phyloP scores from a whole-genome alignment of 2,888 invertebrate genomes.

The Hirudinaria manillensis region DNA sequence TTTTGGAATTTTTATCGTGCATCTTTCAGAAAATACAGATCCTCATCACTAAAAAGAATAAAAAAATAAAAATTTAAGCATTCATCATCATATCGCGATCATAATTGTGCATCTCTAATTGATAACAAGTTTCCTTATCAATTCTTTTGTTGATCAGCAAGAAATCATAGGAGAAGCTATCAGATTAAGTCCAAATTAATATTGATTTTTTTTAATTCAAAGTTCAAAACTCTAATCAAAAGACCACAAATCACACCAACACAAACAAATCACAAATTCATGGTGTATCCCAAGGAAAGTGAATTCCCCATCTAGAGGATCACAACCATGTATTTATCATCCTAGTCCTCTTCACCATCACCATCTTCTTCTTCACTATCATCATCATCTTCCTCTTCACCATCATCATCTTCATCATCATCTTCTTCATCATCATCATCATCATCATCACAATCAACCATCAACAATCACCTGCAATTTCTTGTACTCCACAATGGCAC shows the following conservation, averaged over 20 bases:
- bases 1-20: too few relatives aligned
- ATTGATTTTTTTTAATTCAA: neutral
- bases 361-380: constrained; percentile 6
- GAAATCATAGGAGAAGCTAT: too few relatives aligned
- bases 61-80: too few relatives aligned
- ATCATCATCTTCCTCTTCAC: neutral
- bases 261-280: too few relatives aligned
- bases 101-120: too few relatives aligned
- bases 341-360: constrained; percentile 1
- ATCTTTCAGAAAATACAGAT: too few relatives aligned
- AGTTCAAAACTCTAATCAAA: neutral
- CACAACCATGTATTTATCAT: neutral
- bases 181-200: too few relatives aligned
- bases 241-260: neutral
- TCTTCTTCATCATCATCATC: constrained; percentile 13
- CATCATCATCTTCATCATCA: neutral
- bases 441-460: neutral
- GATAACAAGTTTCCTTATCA: too few relatives aligned
- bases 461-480: constrained; percentile 57
- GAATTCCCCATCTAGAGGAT: neutral
- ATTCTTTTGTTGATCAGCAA: too few relatives aligned
- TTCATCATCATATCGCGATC: too few relatives aligned
- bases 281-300: neutral
- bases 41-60: too few relatives aligned
- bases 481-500: constrained; percentile 76